Base-by-base conservation (phyloP, 2,113 vertebrate genomes). In the Aldabrachelys gigantea region DNA sequence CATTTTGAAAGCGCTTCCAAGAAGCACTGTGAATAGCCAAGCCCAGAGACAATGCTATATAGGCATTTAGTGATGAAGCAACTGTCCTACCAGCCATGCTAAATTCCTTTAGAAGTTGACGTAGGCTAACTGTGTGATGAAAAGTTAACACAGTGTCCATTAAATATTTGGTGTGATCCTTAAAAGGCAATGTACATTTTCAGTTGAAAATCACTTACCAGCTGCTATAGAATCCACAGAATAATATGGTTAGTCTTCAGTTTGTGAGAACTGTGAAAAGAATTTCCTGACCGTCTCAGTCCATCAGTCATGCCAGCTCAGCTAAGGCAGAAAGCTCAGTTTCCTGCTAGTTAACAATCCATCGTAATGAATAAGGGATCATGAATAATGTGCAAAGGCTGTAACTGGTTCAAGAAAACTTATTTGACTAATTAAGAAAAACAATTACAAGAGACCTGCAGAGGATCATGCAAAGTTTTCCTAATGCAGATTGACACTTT, bases 351-450 rank as follows among this genome's bases (percentile, higher is more conserved):
- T 96, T 91, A 89, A 87, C 94, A 65, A 87, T 91, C 85, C 69
- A 89, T 91, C 96, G 93, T 90, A 96, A 95, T 96, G 96, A 97
- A 91, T 96, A 96, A 96, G 86, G 86, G 75, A 95, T 96, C 76
- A 4, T 96, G 97, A 97, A 81, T 96, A 81, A 95, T 79, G 94
- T 88, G 96, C 92, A 94, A 94, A 95, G 94, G 89, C 95, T 57
- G 56, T 92, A 94, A 89, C 93, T 83, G 94, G 72, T 95, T 95
- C 86, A 50, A 72, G 92, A 88, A 96, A 97, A 41, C 83, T 97
- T 96, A 88, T 95, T 95, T 95, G 96, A 95, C 97, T 97, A 88
- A 94, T 95, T 96, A 92, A 94, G 96, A 97, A 96, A 96, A 96
- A 93, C 49, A 85, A 62, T 83, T 93, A 94, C 3, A 53, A 24